A percentile compares a stretch with the other conserved stretches of the same genome.
Conservation (phyloP, 2,113 vertebrate genomes). For the Phasianus colchicus region DNA sequence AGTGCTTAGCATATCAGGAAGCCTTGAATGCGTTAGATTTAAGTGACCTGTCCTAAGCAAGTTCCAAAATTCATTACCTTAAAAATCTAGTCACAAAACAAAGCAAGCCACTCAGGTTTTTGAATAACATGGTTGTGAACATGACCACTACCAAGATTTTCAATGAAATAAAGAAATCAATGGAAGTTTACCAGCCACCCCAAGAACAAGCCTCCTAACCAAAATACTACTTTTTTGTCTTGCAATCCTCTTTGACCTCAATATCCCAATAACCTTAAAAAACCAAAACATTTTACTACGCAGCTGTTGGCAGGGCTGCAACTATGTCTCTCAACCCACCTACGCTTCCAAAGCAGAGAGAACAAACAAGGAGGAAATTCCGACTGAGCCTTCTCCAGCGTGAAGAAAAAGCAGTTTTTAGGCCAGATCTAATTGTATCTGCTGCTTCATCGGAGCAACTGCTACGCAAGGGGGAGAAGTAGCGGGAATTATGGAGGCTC, state of each 20-base stretch:
- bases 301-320: neutral
- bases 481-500: neutral
- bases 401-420: neutral
- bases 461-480: neutral
- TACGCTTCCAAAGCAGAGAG: neutral
- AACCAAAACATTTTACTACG: neutral
- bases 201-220: neutral
- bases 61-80: constrained; percentile 16
- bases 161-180: neutral
- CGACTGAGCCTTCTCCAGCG: neutral
- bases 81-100: constrained; percentile 61
- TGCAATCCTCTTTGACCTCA: neutral
- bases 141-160: neutral
- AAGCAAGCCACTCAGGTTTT: constrained; percentile 25
- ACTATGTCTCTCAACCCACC: neutral
- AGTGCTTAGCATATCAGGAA: neutral
- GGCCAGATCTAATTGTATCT: neutral
- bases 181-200: neutral
- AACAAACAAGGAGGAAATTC: neutral
- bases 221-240: neutral
- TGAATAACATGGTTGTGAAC: neutral
- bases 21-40: neutral
- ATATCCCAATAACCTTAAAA: neutral
- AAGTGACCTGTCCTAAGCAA: neutral
- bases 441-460: neutral